Evolutionary conservation across 2,797 vertebrate genomes (phyloP), one percentile per base, ranked within the genome.

Genomic region (Sebastes kiyomatsui): DNA sequence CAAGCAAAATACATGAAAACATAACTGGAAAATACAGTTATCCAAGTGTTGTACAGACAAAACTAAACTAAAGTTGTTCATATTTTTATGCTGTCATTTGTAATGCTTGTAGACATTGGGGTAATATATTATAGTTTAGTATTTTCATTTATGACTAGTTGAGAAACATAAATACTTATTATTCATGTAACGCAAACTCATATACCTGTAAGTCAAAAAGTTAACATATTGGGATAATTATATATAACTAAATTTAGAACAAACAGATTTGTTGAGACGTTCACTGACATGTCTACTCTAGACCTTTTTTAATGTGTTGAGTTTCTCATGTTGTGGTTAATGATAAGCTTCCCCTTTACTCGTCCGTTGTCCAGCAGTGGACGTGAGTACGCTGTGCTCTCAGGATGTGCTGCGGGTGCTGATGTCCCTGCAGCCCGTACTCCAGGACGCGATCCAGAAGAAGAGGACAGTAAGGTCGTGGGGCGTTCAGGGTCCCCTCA

Each of bases 381-480:
- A 99, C 54, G 95, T 97, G 87, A 99, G 96, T 91, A 94, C 97
- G 88, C 97, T 99, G 90, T 99, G 98, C 93, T 99, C 98, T 90
- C 98, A 99, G 96, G 99, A 99, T 82, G 97, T 99, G 87, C 95
- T 99, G 83, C 96, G 97, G 77, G 98, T 99, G 94, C 97, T 99
- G 77, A 96, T 99, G 74, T 99, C 97, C 22, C 97, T 99, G 58
- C 98, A 99, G 94, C 99, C 99, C 0, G 97, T 99, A 46, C 97
- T 99, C 64, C 99, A 99, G 94, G 99, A 99, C 49, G 97, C 98
- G 32, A 99, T 99, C 92, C 98, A 99, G 95, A 99, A 99, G 88
- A 99, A 99, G 94, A 94, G 98, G 75, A 99, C 97, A 0, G 95
- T 99, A 18, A 96, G 98, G 77, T 99, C 99, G n/a, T 99, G 98